phyloP scores from a whole-genome alignment of 1,140 invertebrate species.

The Drosophila punjabiensis region DNA sequence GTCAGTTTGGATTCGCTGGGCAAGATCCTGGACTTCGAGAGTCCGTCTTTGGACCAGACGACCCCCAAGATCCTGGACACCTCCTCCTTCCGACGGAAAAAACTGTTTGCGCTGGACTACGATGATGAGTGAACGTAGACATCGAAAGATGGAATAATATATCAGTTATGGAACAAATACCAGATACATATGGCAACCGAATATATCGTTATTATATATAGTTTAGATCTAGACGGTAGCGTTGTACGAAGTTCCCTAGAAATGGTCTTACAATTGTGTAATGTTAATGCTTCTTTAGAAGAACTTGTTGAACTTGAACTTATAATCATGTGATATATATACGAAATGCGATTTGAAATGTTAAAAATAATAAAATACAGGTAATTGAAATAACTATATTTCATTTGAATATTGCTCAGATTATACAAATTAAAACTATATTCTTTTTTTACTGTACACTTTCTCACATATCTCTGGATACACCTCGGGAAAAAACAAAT shows the following conservation, averaged over 20 bases:
- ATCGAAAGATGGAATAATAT: conserved; percentile 22
- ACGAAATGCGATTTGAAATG: conserved; percentile 75
- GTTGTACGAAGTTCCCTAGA: conserved; percentile 57
- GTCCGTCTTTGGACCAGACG: conserved; percentile 31
- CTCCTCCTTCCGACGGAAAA: conserved; percentile 69
- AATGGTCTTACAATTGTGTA: conserved; percentile 66
- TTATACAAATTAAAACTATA: neutral
- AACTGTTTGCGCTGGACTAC: conserved; percentile 63
- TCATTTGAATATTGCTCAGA: neutral
- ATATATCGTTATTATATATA: conserved; percentile 71
- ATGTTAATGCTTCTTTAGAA: conserved; percentile 82
- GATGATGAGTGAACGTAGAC: conserved; percentile 55
- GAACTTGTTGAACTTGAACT: conserved; percentile 67
- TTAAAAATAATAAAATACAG: conserved; percentile 52
- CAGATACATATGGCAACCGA: conserved; percentile 72
- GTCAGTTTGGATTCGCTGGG: conserved; percentile 34
- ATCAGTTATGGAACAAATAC: conserved; percentile 49
- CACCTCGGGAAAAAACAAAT: no score
- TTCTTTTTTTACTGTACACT: no score
- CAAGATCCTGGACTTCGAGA: conserved; percentile 29
- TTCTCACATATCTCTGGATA: no score
- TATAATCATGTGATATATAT: conserved; percentile 82
- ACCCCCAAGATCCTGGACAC: conserved; percentile 66
- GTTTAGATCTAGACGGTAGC: conserved; percentile 52
- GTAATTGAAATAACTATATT: conserved; percentile 12